A percentile compares a stretch with the other conserved stretches of the same genome.
These are phyloP conservation scores for Eulithis testata DNA, from an alignment of 2,888 invertebrate genomes.

Conservation along the genomic window DNA sequence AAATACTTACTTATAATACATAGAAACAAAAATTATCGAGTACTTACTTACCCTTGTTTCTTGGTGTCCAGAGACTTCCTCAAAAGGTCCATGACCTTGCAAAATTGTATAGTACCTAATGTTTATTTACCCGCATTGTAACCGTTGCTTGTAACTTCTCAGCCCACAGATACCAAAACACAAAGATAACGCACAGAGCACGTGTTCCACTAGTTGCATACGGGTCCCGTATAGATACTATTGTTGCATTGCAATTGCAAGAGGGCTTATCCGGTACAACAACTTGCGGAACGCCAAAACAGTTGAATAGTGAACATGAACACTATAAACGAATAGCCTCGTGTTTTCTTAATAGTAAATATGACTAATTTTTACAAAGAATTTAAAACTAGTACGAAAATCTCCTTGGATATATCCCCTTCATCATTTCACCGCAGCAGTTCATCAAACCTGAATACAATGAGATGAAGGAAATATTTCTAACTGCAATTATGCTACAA, in stretches of 20 bases:
- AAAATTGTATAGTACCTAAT: background rate
- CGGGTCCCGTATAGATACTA: slow-evolving; percentile 40
- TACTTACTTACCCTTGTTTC: no score
- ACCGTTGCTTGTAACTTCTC: slow-evolving; percentile 22
- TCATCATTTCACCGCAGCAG: no score
- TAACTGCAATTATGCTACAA: no score
- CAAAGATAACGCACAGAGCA: slow-evolving; percentile 17
- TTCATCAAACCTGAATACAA: no score
- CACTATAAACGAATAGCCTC: background rate
- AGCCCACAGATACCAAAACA: slow-evolving; percentile 6
- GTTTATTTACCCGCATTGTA: slow-evolving; percentile 16
- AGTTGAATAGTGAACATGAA: background rate
- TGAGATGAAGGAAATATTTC: no score
- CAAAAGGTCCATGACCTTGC: background rate
- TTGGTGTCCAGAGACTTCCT: background rate
- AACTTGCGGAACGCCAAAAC: slow-evolving; percentile 14
- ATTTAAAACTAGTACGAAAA: no score
- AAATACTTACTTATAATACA: no score
- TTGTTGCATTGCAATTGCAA: slow-evolving; percentile 45
- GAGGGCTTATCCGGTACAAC: slow-evolving; percentile 52
- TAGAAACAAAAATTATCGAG: no score
- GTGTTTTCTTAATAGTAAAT: background rate
- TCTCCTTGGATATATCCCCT: no score
- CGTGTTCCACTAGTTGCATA: slow-evolving; percentile 17
- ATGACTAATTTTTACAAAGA: no score